Evolutionary conservation across 1,140 invertebrate genomes (phyloP), one percentile per base, ranked within the genome.

Genomic region (Bombus difficillimus): DNA sequence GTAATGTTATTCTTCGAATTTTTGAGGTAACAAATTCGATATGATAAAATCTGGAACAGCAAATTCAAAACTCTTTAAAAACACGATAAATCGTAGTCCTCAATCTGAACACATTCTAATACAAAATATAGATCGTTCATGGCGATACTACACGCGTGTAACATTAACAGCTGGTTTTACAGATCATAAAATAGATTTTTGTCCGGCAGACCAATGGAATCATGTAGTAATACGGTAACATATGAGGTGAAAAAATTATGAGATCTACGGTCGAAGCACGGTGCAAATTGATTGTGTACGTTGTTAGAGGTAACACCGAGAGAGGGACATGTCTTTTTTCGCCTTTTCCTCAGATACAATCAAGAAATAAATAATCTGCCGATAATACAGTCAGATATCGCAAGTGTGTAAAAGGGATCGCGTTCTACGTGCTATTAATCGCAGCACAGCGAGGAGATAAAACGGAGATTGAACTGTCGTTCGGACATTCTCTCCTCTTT

Each of bases 381-480:
- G 86, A 79, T 79, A 62, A 34, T 37, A 41, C 47, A n/a, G 22
- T 1, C n/a, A 84, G 82, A 84, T 79, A 71, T 13, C 13, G n/a
- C 6, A 15, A 10, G n/a, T 25, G 22, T 47, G 41, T 47, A 57
- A 77, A 41, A 77, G 64, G 72, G 34, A 77, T 83, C 41, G 15
- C 74, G 28, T 43, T 76, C 47, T 53, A 32, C 25, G 9, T 9
- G 59, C 66, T 43, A 47, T 39, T 79, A 79, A 79, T 83, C 73
- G 68, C 77, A 25, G 12, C 9, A 41, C 57, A 34, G 32, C 39
- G 34, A 66, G 47, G 9, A 59, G 77, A 86, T 71, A 86, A 53
- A 32, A 13, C 74, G 28, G 75, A 64, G 39, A 87, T 87, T 87
- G 69, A 73, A 88, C n/a, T 78, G 57, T 77, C 76, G n/a, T 34